phyloP scores from a whole-genome alignment of 2,888 invertebrate genomes.

The Noctua fimbriata region DNA sequence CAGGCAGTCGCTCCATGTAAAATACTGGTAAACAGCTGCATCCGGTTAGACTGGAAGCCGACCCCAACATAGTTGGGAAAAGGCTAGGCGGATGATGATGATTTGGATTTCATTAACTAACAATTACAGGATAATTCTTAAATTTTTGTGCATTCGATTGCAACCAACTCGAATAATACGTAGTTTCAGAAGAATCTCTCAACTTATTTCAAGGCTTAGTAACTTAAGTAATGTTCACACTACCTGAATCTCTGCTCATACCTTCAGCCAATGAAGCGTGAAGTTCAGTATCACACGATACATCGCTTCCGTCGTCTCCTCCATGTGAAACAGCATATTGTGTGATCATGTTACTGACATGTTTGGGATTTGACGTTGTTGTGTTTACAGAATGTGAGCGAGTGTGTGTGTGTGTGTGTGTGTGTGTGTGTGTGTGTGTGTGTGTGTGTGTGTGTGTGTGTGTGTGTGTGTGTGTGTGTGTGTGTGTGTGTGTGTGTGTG shows the following conservation, averaged over 20 bases:
- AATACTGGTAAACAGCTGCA: too few species aligned
- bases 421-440: too few species aligned
- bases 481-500: too few species aligned
- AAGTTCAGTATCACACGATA: slow-evolving; percentile 45
- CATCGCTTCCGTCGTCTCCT: slow-evolving; percentile 56
- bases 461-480: too few species aligned
- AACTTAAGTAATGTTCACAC: not conserved
- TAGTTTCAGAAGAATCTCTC: not conserved
- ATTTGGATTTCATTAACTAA: not conserved
- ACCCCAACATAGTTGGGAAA: too few species aligned
- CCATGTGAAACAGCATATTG: slow-evolving; percentile 46
- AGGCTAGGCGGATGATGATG: too few species aligned
- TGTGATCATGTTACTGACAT: slow-evolving; percentile 45
- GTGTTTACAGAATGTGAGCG: slow-evolving; percentile 14
- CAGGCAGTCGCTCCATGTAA: too few species aligned
- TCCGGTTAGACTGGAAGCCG: too few species aligned
- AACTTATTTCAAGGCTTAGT: not conserved
- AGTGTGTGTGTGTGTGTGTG: too few species aligned
- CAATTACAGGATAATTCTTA: too few species aligned
- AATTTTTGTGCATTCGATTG: too few species aligned
- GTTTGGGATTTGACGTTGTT: slow-evolving; percentile 8
- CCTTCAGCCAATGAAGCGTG: slow-evolving; percentile 32
- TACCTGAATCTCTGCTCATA: slow-evolving; percentile 25
- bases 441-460: too few species aligned
- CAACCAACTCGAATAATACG: not conserved